Evolutionary conservation across 1,140 invertebrate genomes (phyloP), one percentile per base, ranked within the genome.

Genomic region (Pantala flavescens): DNA sequence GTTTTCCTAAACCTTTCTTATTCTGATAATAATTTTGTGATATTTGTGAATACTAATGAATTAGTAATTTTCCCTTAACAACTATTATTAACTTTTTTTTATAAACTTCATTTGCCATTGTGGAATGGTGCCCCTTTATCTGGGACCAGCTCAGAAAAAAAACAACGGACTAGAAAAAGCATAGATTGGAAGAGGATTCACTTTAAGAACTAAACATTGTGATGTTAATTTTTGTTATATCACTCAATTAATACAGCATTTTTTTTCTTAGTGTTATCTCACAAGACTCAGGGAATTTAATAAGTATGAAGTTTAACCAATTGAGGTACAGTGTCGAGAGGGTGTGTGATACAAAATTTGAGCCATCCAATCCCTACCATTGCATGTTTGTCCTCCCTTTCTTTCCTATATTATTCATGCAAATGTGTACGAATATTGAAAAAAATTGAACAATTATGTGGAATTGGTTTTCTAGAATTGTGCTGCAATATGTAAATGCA

Each of bases 231-330:
- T 63, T 63, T 63, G n/a, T 63, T 63, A 63, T 19, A 63, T 63
- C 49, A 63, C 49, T 63, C n/a, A 16, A 63, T 16, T 63, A 19
- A 63, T 14, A 19, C 49, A 19, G 49, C 49, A 63, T 7, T 63
- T 63, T 63, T 36, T 36, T 63, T 21, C 14, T 63, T 63, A 63
- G 49, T 63, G 49, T 21, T 63, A 63, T 63, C 49, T 63, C 49
- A 63, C 49, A 63, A 63, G 49, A 63, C 49, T 63, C 49, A 63
- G 49, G 49, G 49, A 63, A 63, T 63, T 63, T 63, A 63, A 63
- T 16, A 63, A 16, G 49, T 63, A 19, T 63, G 49, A 63, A 63
- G 14, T 63, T 63, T 16, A 63, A 63, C 49, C 49, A 16, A 19
- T 63, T 16, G n/a, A 63, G 49, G 49, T 63, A 12, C 49, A 63